Conservation (phyloP, 2,888 invertebrate species). For the Metellina segmentata region DNA sequence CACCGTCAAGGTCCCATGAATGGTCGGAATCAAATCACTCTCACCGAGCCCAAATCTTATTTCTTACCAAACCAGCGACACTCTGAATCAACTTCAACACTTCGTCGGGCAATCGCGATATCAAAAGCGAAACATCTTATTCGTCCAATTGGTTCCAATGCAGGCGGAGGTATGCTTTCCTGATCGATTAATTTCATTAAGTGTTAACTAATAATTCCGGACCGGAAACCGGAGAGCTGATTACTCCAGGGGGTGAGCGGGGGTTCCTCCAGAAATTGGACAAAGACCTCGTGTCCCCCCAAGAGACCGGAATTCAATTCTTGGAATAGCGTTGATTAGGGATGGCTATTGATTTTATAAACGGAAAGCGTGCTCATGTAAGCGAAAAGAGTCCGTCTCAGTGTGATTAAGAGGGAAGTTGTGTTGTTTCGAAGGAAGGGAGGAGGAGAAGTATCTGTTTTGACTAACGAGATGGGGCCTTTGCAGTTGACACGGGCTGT, state of each 20-base stretch:
- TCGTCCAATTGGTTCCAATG: not conserved
- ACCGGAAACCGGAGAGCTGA: constrained; percentile 54
- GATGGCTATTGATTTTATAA: constrained; percentile 70
- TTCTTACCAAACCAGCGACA: no score
- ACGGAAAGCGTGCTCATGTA: constrained; percentile 47
- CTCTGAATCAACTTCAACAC: no score
- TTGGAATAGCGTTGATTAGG: constrained; percentile 61
- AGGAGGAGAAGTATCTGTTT: constrained; percentile 12
- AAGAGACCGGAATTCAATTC: constrained; percentile 65
- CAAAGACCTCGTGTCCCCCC: constrained; percentile 52
- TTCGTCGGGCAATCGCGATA: no score
- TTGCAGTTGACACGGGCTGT: constrained; percentile 56
- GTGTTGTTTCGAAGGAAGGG: not conserved
- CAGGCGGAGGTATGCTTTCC: not conserved
- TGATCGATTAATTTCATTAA: constrained; percentile 72
- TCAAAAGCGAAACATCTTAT: not conserved
- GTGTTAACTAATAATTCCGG: constrained; percentile 68
- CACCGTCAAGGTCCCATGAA: no score
- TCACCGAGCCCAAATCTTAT: no score
- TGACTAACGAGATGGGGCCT: constrained; percentile 53
- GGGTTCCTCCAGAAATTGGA: constrained; percentile 59
- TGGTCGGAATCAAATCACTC: no score
- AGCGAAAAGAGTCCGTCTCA: constrained; percentile 40
- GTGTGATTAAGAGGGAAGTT: constrained; percentile 32
- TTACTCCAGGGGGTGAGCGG: constrained; percentile 56